Conservation (phyloP, 2,888 invertebrate genomes). For the Crioceris asparagi region DNA sequence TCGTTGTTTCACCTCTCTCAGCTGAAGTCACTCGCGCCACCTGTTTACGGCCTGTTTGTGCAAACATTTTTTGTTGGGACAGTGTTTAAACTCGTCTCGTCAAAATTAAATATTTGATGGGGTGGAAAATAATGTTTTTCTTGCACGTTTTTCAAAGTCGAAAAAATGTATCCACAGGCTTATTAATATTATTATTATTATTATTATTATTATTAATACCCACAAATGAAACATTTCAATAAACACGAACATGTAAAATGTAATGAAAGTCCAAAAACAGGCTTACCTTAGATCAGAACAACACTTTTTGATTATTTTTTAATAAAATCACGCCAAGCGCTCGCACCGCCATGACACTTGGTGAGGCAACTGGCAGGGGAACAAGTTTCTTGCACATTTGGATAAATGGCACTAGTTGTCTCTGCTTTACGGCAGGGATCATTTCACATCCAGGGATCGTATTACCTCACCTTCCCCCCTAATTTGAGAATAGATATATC, state of each 20-base stretch:
- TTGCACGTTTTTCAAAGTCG: background rate
- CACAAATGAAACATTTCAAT: too few species aligned
- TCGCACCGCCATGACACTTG: background rate
- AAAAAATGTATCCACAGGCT: too few species aligned
- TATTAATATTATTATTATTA: background rate
- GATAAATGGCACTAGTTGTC: background rate
- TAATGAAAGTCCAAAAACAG: background rate
- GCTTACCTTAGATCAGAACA: background rate
- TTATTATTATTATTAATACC: too few species aligned
- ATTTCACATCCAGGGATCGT: background rate
- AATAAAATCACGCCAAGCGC: background rate
- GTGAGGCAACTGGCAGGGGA: background rate
- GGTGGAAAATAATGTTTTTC: background rate
- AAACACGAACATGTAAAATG: too few species aligned
- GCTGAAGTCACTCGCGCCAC: slow-evolving; percentile 11
- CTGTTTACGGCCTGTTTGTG: slow-evolving; percentile 4
- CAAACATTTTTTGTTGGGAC: slow-evolving; percentile 5
- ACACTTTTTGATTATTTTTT: background rate
- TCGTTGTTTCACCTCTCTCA: slow-evolving; percentile 7
- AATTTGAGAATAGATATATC: too few species aligned
- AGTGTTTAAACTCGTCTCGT: slow-evolving; percentile 5
- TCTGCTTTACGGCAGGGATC: background rate
- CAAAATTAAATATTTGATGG: slow-evolving; percentile 3
- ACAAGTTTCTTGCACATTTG: background rate
- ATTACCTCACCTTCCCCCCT: slow-evolving; percentile 4